Conservation (phyloP, 2,113 vertebrate species). For the Lethenteron camtschaticum region DNA sequence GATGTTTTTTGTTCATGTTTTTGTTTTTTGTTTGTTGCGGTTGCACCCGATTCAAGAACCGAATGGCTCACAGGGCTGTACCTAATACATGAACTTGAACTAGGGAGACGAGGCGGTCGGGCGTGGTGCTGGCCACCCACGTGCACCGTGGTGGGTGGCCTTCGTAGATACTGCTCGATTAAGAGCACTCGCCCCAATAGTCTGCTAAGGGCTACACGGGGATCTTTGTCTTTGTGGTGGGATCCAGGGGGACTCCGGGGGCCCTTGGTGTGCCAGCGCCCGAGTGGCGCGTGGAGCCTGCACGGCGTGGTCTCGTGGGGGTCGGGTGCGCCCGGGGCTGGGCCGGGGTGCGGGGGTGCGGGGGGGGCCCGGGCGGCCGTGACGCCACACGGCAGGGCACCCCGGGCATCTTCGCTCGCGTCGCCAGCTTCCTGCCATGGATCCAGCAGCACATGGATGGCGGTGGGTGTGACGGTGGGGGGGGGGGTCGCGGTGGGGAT, state of each 20-base stretch:
- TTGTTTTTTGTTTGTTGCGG: no score
- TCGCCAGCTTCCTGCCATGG: conserved; percentile 38
- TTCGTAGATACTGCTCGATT: background rate
- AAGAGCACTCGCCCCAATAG: background rate
- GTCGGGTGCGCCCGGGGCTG: conserved; percentile 53
- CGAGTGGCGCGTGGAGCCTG: conserved; percentile 28
- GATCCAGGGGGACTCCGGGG: conserved; percentile 49
- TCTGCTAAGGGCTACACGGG: no score
- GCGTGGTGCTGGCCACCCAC: no score
- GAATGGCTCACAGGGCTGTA: no score
- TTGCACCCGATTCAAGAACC: no score
- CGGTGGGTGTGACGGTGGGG: conserved; percentile 11
- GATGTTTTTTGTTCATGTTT: no score
- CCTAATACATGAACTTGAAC: no score
- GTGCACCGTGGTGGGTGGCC: no score
- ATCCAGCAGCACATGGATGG: conserved; percentile 22
- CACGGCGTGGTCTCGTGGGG: conserved; percentile 55
- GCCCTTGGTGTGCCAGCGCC: conserved; percentile 35
- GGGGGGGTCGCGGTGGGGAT: no score
- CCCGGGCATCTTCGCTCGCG: conserved; percentile 48
- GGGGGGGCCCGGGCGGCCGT: conserved; percentile 31
- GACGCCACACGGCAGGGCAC: conserved; percentile 24
- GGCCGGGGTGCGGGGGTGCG: conserved; percentile 27
- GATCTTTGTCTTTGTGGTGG: no score
- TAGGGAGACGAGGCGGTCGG: no score